Conservation (phyloP, 2,797 vertebrate species). For the Amblyopsis hoosieri region DNA sequence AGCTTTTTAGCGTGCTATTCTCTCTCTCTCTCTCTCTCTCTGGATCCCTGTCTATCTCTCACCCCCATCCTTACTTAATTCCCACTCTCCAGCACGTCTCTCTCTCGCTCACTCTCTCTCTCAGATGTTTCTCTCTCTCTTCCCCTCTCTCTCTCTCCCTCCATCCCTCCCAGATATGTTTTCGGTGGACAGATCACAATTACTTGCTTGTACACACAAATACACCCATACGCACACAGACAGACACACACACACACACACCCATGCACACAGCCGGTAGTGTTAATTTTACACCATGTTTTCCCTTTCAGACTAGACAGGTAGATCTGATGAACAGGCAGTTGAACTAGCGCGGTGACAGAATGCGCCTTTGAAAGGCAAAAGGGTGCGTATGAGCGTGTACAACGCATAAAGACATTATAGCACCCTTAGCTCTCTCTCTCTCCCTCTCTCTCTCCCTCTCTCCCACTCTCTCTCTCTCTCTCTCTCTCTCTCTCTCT, state of each 20-base stretch:
- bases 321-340: slow-evolving; percentile 47
- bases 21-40: slow-evolving; percentile 7
- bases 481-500: not conserved
- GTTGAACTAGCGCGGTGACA: slow-evolving; percentile 52
- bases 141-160: not conserved
- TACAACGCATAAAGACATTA: slow-evolving; percentile 5
- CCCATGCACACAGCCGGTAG: slow-evolving; percentile 40
- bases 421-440: slow-evolving; percentile 19
- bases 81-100: not conserved
- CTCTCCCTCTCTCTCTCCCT: not conserved
- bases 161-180: slow-evolving; percentile 43
- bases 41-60: not conserved
- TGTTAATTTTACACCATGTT: slow-evolving; percentile 59
- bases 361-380: slow-evolving; percentile 47
- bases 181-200: slow-evolving; percentile 58
- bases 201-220: slow-evolving; percentile 12
- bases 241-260: slow-evolving; percentile 13
- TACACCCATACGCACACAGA: slow-evolving; percentile 15
- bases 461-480: not conserved
- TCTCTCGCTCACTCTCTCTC: slow-evolving; percentile 7
- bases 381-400: slow-evolving; percentile 48
- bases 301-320: slow-evolving; percentile 46
- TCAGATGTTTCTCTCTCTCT: not conserved
- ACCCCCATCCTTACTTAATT: not conserved
- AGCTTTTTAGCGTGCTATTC: not conserved